Conservation (phyloP, 1,140 invertebrate species). For the Drosophila mayri region DNA sequence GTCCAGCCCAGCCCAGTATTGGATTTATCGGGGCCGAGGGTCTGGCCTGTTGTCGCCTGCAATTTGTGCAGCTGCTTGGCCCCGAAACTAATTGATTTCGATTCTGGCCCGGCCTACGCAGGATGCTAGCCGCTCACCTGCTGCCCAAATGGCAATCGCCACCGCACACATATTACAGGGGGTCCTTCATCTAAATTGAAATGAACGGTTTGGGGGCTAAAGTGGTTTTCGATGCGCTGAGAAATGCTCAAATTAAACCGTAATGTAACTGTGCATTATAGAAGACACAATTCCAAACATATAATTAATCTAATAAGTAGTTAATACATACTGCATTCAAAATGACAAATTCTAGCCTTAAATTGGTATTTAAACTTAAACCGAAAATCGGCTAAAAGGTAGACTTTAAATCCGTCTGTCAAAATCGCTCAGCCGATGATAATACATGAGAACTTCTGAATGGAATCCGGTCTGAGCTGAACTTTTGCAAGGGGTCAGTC, state of each 20-base stretch:
- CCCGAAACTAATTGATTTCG: slow-evolving; percentile 46
- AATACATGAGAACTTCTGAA: slow-evolving; percentile 9
- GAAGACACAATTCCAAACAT: neutral
- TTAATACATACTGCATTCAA: neutral
- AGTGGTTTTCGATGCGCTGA: neutral
- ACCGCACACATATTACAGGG: slow-evolving; percentile 30
- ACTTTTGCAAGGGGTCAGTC: slow-evolving; percentile 17
- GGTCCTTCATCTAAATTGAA: slow-evolving; percentile 18
- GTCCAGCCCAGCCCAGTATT: slow-evolving; percentile 2
- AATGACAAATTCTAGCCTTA: neutral
- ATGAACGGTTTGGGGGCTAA: neutral
- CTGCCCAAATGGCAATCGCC: slow-evolving; percentile 8
- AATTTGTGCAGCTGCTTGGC: slow-evolving; percentile 48
- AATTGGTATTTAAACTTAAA: neutral
- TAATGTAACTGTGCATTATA: neutral
- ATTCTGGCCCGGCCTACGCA: slow-evolving; percentile 18
- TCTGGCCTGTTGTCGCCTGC: slow-evolving; percentile 41
- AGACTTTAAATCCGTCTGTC: neutral
- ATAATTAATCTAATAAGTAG: neutral
- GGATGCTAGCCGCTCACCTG: slow-evolving; percentile 4
- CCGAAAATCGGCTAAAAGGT: neutral
- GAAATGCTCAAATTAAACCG: neutral
- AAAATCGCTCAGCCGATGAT: slow-evolving; percentile 13
- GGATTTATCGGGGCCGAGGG: slow-evolving; percentile 45
- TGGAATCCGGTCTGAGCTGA: slow-evolving; percentile 11